Percentiles rank a stretch among this genome's conserved stretches.
phyloP scores from a whole-genome alignment of 37 sponge, comb jelly and placozoan species.

The Mnemiopsis leidyi region DNA sequence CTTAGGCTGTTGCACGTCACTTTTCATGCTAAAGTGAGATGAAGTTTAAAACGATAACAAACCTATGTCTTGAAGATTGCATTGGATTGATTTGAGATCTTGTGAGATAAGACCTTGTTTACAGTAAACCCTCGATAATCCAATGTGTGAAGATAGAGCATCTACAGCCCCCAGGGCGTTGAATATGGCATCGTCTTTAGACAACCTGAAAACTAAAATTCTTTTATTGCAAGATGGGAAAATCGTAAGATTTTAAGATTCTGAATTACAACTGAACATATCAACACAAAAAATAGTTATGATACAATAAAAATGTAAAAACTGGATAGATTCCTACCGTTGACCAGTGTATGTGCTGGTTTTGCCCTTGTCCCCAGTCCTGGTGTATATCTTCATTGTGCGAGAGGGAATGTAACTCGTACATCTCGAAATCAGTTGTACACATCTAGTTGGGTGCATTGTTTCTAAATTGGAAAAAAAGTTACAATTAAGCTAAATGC shows the following conservation, averaged over 20 bases:
- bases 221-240: background rate
- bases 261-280: no score
- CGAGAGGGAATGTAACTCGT: background rate
- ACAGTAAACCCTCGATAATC: slow-evolving; percentile 37
- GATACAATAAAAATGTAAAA: no score
- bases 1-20: no score
- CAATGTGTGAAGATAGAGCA: slow-evolving; percentile 25
- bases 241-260: no score
- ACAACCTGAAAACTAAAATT: background rate
- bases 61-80: slow-evolving; percentile 62
- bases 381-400: slow-evolving; percentile 48
- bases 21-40: no score
- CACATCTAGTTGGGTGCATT: background rate
- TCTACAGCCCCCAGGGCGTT: slow-evolving; percentile 38
- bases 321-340: background rate
- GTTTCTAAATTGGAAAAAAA: no score
- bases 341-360: slow-evolving; percentile 56
- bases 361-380: slow-evolving; percentile 50
- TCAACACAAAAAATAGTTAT: no score
- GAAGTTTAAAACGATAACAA: no score
- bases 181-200: slow-evolving; percentile 24
- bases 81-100: slow-evolving; percentile 12
- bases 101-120: background rate
- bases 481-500: no score
- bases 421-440: background rate